phyloP scores from a whole-genome alignment of 2,888 invertebrate species.

The Cephonodes hylas region DNA sequence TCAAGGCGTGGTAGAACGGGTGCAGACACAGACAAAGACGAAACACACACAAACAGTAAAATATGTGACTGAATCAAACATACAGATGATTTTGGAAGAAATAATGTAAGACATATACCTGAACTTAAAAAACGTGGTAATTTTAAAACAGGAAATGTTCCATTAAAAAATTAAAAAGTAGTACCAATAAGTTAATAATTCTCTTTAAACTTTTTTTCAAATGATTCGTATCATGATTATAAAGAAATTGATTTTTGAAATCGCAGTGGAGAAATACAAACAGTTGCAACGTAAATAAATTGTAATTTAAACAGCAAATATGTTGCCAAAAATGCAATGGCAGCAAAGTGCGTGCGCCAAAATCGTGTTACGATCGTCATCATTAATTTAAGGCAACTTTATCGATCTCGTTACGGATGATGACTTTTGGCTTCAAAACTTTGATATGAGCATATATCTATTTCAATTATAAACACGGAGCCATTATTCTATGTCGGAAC shows the following conservation, averaged over 20 bases:
- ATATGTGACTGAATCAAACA: not conserved
- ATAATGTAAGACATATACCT: not conserved
- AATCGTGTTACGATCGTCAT: not conserved
- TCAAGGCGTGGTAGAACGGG: slow-evolving; percentile 10
- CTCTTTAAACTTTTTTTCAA: no score
- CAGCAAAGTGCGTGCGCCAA: not conserved
- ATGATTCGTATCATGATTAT: not conserved
- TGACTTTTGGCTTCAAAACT: not conserved
- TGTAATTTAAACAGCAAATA: not conserved
- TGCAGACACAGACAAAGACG: slow-evolving; percentile 17
- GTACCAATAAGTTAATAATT: no score
- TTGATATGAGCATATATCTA: no score
- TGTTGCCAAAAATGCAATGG: not conserved
- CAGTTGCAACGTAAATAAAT: not conserved
- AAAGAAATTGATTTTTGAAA: not conserved
- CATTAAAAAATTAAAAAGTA: no score
- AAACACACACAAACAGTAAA: not conserved
- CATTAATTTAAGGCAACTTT: not conserved
- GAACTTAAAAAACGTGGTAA: not conserved
- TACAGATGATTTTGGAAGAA: not conserved
- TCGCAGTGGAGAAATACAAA: not conserved
- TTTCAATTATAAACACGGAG: no score
- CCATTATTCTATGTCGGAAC: no score
- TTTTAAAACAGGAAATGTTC: no score
- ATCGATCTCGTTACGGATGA: not conserved